Evolutionary conservation across 1,140 invertebrate genomes (phyloP), one percentile per base, ranked within the genome.

Genomic region (Gryllus bimaculatus): DNA sequence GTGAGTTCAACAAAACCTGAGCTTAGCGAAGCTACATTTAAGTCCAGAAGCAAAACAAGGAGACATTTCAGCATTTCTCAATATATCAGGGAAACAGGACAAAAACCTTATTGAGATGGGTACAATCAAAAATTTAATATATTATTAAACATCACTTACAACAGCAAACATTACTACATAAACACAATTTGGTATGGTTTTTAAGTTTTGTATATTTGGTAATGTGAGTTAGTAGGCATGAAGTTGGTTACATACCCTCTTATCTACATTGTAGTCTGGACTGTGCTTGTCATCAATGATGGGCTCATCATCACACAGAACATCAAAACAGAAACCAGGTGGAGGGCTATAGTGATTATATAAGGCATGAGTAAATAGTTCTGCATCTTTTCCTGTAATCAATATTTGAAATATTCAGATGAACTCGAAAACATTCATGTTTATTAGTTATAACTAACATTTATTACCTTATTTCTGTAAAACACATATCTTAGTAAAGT

Each of bases 241-340:
- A 5, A 39, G 5, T 39, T 39, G 26, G 26, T 39, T 75, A 77
- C 76, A 8, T 47, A 94, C 93, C 87, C 87, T 89, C n/a, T 82
- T 78, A 4, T 91, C 88, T 0, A 94, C 89, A 83, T 95, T 95
- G 82, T 92, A 93, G 79, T 91, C 90, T 0, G 91, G 90, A 81
- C 92, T 93, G n/a, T 88, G 84, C 4, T 87, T 86, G 81, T 93
- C 91, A 82, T 94, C 93, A 8, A 93, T 90, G 47, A 95, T 91
- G 0, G 95, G 95, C 77, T 95, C 92, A 85, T 97, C 95, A 2
- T 84, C 81, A 83, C 96, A 97, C 0, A 93, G 85, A 0, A 93
- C 86, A 84, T 98, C 96, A 84, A 96, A 98, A 84, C 96, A 97
- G 85, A 96, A 98, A 0, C 94, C 95, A 8, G 90, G 88, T 1